Evolutionary conservation across 2,113 vertebrate species (phyloP).

Genomic region (Marcusenius ussheri): DNA sequence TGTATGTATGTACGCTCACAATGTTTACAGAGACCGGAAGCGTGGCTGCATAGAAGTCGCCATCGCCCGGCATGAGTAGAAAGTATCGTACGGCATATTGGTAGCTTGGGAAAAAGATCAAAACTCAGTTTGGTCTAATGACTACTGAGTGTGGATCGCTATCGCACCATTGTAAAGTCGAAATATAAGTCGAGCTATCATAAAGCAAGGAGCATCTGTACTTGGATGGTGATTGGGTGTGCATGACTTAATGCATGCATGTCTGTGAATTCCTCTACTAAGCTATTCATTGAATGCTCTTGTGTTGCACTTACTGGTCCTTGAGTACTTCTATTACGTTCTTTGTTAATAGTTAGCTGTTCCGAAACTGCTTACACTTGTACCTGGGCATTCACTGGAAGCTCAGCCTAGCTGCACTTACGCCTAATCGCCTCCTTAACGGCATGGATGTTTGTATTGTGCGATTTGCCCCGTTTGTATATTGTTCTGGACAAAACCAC

Average conservation of each 20-base stretch:
- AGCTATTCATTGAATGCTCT: neutral
- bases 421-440: neutral
- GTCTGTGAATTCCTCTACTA: neutral
- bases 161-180: no score
- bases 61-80: neutral
- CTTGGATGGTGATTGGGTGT: neutral
- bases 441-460: neutral
- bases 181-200: no score
- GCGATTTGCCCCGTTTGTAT: neutral
- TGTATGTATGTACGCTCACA: no score
- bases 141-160: no score
- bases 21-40: no score
- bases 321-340: neutral
- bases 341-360: neutral
- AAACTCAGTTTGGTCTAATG: no score
- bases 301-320: neutral
- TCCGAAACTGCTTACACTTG: neutral
- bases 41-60: no score
- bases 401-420: neutral
- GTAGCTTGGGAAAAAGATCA: no score
- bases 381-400: neutral
- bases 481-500: neutral
- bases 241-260: neutral
- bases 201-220: neutral
- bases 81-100: neutral